Conservation (phyloP, 2,113 vertebrate species). For the Charina bottae region DNA sequence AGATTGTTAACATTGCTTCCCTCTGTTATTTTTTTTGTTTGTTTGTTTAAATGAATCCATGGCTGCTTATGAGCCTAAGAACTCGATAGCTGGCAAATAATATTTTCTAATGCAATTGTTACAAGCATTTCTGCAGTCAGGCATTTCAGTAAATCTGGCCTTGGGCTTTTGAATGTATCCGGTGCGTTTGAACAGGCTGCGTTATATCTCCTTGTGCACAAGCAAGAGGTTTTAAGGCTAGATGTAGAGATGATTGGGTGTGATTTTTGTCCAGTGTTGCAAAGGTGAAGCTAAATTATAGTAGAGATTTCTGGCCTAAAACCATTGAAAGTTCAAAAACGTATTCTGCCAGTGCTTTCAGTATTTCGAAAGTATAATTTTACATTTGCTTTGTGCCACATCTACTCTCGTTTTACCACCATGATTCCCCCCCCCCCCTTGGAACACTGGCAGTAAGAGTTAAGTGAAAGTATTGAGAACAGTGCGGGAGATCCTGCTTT, state of each 20-base stretch:
- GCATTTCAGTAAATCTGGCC: background rate
- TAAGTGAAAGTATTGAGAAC: background rate
- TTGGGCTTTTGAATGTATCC: slow-evolving; percentile 14
- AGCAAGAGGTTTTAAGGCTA: background rate
- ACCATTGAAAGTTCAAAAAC: background rate
- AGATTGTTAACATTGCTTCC: background rate
- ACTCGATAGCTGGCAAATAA: background rate
- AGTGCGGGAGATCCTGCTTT: background rate
- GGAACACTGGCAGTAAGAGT: background rate
- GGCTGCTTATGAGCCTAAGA: background rate
- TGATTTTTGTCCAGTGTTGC: slow-evolving; percentile 3
- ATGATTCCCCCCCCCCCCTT: background rate
- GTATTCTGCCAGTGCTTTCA: background rate
- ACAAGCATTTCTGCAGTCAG: background rate
- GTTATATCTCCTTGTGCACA: background rate
- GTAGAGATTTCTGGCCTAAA: background rate
- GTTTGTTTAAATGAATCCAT: background rate
- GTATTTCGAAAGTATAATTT: slow-evolving; percentile 6
- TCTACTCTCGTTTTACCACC: background rate
- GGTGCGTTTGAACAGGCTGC: background rate
- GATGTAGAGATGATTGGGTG: background rate
- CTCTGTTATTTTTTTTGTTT: slow-evolving; percentile 7
- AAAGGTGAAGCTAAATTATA: background rate
- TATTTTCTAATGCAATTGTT: background rate
- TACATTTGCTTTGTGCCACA: slow-evolving; percentile 25